Evolutionary conservation across 1,140 invertebrate species (phyloP).

Genomic region (Ericerus pela): DNA sequence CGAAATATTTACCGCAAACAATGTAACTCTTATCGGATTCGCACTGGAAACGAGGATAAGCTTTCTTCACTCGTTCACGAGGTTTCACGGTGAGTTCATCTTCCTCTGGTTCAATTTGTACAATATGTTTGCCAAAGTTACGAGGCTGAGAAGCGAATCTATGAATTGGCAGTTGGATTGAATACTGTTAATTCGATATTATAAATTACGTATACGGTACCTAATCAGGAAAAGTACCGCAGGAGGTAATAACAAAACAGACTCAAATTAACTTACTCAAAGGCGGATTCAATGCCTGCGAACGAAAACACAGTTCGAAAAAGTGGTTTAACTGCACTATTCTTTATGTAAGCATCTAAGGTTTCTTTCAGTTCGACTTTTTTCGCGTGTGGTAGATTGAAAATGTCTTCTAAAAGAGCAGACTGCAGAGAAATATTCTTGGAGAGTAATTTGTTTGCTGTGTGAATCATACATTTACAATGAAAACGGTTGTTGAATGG

Average conservation of each 20-base stretch:
- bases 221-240: neutral
- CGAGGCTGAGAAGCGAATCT: neutral
- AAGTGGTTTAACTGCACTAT: neutral
- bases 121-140: neutral
- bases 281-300: neutral
- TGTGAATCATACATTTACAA: no score
- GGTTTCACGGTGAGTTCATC: neutral
- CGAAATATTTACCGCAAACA: conserved; percentile 4
- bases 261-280: neutral
- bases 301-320: neutral
- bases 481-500: no score
- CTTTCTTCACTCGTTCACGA: neutral
- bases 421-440: neutral
- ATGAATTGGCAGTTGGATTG: neutral
- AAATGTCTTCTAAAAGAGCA: neutral
- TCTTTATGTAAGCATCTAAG: neutral
- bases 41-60: neutral
- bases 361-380: neutral
- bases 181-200: neutral
- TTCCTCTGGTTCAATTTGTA: neutral
- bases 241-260: neutral
- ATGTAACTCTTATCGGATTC: neutral
- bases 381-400: neutral
- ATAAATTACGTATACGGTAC: neutral
- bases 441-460: neutral